Conservation (phyloP, 2,113 vertebrate genomes). For the Nothoprocta perdicaria region DNA sequence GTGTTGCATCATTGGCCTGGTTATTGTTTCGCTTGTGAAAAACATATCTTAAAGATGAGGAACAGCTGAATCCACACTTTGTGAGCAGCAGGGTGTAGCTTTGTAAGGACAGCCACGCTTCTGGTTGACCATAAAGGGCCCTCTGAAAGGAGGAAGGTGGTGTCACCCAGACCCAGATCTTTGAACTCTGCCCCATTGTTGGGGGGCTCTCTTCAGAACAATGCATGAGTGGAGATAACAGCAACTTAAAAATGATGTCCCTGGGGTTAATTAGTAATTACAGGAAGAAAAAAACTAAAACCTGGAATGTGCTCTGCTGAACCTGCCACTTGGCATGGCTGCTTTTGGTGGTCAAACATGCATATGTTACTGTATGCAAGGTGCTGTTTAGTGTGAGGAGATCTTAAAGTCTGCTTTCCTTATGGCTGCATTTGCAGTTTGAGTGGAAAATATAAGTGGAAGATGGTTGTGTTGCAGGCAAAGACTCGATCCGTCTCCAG, state of each 20-base stretch:
- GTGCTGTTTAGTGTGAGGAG: background rate
- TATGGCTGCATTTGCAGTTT: background rate
- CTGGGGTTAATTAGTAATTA: constrained; percentile 61
- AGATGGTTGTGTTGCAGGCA: constrained; percentile 16
- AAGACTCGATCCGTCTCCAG: background rate
- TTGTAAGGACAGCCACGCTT: background rate
- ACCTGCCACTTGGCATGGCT: rapidly evolving
- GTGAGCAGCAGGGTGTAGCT: background rate
- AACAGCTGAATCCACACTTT: constrained; percentile 5
- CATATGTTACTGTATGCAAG: background rate
- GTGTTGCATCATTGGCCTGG: constrained; percentile 2
- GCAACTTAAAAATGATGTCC: background rate
- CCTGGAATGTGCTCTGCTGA: background rate
- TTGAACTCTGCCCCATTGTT: constrained; percentile 12
- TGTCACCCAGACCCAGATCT: background rate
- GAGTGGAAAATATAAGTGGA: constrained; percentile 26
- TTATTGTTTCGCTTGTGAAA: constrained; percentile 30
- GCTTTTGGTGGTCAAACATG: background rate
- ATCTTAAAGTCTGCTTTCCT: background rate
- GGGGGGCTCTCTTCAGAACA: background rate
- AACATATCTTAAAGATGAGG: background rate
- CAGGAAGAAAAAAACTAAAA: background rate
- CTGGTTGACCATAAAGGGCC: background rate
- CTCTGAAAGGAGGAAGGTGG: constrained; percentile 9
- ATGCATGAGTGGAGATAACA: background rate